These are phyloP conservation scores for Holothuria leucospilota DNA, from an alignment of 53 echinoderm and acorn worm genomes.

Conservation along the genomic window DNA sequence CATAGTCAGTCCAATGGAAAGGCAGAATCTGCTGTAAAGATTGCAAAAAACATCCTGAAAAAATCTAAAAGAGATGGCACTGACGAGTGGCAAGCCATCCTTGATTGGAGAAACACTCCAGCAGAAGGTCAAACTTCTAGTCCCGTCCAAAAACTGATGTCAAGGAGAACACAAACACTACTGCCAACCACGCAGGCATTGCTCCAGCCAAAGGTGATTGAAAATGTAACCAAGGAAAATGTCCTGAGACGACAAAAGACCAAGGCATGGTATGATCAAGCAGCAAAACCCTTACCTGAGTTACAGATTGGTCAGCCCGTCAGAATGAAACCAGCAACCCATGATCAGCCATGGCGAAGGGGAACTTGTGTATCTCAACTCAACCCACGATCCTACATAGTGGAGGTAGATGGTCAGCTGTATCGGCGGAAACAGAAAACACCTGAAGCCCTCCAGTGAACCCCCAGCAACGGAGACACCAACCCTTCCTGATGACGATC, in stretches of 20 bases:
- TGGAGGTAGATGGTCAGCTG: slow-evolving; percentile 12
- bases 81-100: slow-evolving; percentile 59
- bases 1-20: slow-evolving; percentile 74
- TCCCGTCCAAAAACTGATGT: slow-evolving; percentile 71
- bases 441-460: not conserved
- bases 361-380: not conserved
- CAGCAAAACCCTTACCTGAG: slow-evolving; percentile 51
- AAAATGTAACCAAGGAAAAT: too few species aligned
- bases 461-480: too few species aligned
- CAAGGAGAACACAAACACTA: slow-evolving; percentile 51
- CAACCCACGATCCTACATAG: slow-evolving; percentile 3
- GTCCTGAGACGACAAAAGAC: slow-evolving; percentile 48
- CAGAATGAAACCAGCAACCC: slow-evolving; percentile 13
- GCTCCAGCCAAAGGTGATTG: slow-evolving; percentile 62
- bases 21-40: too few species aligned
- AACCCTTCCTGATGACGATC: too few species aligned
- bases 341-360: not conserved
- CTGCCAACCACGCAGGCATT: slow-evolving; percentile 63
- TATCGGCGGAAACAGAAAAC: slow-evolving; percentile 19
- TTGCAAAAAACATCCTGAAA: slow-evolving; percentile 56
- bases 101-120: slow-evolving; percentile 76
- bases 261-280: slow-evolving; percentile 52
- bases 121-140: slow-evolving; percentile 48
- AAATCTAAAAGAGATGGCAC: slow-evolving; percentile 47
- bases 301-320: slow-evolving; percentile 14